Evolutionary conservation across 2,888 invertebrate species (phyloP).

Genomic region (Agrochola lychnidis): DNA sequence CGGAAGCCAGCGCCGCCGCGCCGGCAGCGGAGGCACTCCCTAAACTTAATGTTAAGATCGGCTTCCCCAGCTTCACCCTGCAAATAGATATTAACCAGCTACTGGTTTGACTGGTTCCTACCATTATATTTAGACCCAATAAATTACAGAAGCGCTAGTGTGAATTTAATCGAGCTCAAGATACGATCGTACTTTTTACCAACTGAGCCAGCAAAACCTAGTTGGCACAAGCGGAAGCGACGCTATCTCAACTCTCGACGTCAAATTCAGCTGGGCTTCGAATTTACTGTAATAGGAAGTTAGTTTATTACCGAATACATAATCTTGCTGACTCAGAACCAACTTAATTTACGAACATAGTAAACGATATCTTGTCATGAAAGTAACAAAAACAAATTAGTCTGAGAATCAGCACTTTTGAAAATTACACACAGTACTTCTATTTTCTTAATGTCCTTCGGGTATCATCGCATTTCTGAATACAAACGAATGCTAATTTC

Average conservation of each 20-base stretch:
- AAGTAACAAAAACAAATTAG: too few species aligned
- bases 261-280: slow-evolving; percentile 49
- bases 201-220: slow-evolving; percentile 43
- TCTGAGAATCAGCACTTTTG: too few species aligned
- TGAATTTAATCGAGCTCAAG: slow-evolving; percentile 27
- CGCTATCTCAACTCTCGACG: slow-evolving; percentile 42
- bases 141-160: slow-evolving; percentile 12
- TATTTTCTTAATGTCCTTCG: too few species aligned
- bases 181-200: slow-evolving; percentile 35
- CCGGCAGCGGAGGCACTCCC: too few species aligned
- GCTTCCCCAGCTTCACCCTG: not conserved
- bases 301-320: not conserved
- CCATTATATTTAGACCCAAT: not conserved
- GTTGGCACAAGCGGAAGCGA: slow-evolving; percentile 33
- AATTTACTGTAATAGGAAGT: slow-evolving; percentile 30
- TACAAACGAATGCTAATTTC: too few species aligned
- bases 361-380: too few species aligned
- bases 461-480: too few species aligned
- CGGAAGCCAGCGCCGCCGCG: too few species aligned
- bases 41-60: too few species aligned
- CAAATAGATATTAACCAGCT: not conserved
- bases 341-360: too few species aligned
- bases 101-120: too few species aligned
- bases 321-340: not conserved
- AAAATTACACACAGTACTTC: too few species aligned